These are phyloP conservation scores for Bombylius discolor DNA, from an alignment of 2,888 invertebrate species.

Conservation along the genomic window DNA sequence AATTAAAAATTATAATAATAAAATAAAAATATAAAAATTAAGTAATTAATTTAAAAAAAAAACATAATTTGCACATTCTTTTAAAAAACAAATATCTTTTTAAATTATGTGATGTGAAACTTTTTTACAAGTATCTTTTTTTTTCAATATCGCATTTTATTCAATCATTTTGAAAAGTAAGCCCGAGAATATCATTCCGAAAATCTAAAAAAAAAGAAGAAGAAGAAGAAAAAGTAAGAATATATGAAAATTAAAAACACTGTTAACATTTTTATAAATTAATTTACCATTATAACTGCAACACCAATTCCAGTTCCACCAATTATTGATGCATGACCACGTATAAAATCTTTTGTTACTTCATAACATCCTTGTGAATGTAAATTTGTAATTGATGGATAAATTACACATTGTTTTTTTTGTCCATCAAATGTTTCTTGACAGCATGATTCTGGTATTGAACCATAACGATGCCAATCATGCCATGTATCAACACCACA, in stretches of 20 bases:
- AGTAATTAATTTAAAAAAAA: too few species aligned
- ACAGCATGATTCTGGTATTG: conserved; percentile 66
- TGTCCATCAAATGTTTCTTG: conserved; percentile 44
- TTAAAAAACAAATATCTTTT: too few species aligned
- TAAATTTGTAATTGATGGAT: conserved; percentile 31
- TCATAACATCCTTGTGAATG: conserved; percentile 64
- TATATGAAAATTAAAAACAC: not conserved
- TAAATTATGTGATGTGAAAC: too few species aligned
- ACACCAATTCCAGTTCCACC: conserved; percentile 71
- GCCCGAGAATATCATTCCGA: conserved; percentile 75
- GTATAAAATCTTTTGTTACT: conserved; percentile 55
- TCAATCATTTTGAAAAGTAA: conserved; percentile 75
- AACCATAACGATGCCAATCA: conserved; percentile 63
- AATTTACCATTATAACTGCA: conserved; percentile 65
- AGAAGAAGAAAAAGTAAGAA: conserved; percentile 1
- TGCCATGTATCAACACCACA: conserved; percentile 66
- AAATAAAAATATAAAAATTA: too few species aligned
- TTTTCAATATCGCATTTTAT: conserved; percentile 26
- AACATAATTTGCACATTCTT: too few species aligned
- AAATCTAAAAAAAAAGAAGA: conserved; percentile 53
- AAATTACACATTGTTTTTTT: conserved; percentile 31
- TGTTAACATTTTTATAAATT: not conserved
- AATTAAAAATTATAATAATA: too few species aligned
- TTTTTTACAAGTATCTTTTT: too few species aligned
- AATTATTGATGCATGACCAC: conserved; percentile 65